Conservation (phyloP, 1,140 invertebrate genomes). For the Brachionus asplanchnoidis region DNA sequence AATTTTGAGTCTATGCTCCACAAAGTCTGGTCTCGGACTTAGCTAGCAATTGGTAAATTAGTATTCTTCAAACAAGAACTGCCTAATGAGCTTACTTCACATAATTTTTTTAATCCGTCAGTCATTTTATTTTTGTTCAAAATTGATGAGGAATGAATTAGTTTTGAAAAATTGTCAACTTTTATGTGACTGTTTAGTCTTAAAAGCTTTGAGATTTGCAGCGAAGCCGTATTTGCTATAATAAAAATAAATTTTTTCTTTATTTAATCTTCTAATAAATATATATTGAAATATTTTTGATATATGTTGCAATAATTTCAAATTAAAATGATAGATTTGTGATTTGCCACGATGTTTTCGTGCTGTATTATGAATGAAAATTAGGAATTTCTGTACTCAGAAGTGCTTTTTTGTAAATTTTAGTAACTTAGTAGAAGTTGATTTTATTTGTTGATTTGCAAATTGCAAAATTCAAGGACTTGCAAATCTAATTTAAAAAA, state of each 20-base stretch:
- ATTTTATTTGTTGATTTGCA: not conserved
- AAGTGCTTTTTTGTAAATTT: not conserved
- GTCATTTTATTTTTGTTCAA: conserved; percentile 15
- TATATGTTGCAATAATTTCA: conserved; percentile 21
- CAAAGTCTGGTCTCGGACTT: conserved; percentile 36
- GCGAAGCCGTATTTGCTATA: conserved; percentile 4
- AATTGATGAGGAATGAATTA: not conserved
- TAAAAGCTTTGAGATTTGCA: not conserved
- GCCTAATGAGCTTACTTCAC: not conserved
- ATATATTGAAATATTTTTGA: not conserved
- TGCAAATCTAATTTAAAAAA: not conserved
- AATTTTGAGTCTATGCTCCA: conserved; percentile 29
- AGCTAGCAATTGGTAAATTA: not conserved
- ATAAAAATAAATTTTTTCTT: not conserved
- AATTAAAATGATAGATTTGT: not conserved
- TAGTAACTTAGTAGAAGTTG: not conserved
- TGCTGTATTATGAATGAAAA: not conserved
- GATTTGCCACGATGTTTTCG: conserved; percentile 22
- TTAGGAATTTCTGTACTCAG: not conserved
- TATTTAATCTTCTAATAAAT: not conserved
- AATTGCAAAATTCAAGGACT: not conserved
- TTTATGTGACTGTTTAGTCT: not conserved
- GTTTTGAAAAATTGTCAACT: not conserved
- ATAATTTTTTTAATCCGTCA: conserved; percentile 12
- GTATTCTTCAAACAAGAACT: not conserved